Evolutionary conservation across 2,113 vertebrate species (phyloP), one percentile per base, ranked within the genome.

Genomic region (Brachyhypopomus occidentalis): DNA sequence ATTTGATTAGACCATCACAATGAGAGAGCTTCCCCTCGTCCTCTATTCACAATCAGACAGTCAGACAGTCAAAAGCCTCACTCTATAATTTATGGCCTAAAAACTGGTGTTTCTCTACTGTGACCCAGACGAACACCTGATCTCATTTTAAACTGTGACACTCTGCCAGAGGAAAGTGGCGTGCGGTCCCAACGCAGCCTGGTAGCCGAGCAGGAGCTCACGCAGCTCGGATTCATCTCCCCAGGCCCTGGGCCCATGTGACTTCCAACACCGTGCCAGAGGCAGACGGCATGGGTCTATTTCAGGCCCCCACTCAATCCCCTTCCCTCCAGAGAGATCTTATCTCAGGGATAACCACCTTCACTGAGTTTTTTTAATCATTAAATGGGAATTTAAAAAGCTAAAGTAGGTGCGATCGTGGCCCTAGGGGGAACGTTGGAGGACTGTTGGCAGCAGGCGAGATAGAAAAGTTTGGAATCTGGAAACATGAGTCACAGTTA

Each of bases 371-470:
- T 59, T 38, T 75, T 75, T 73, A 17, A 30, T 75, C 74, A 75
- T 72, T 73, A 66, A 58, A 77, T 73, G 72, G 81, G 55, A 72
- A 80, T 69, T 76, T 23, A 36, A 72, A 78, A 80, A 71, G 67
- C 48, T 56, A 34, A 88, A 81, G 75, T 84, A 77, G 84, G 82
- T 87, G 83, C 71, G 62, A 83, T 83, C 58, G 36, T 85, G 75
- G 59, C 81, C 72, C 3, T 66, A 87, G 83, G 83, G 63, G 64
- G 58, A 67, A 30, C 30, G 30, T 30, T 3, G 23, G 58, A 27
- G 55, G 45, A 82, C 67, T 17, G 41, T 25, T 4, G 66, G 9
- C 2, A 30, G 58, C 17, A 59, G 7, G n/a, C 19, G 17, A 66
- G 25, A 58, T n/a, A 36, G 8, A n/a, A 22, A 19, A 66, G 19